phyloP scores from a whole-genome alignment of 2,113 vertebrate species.

The Circaetus cinerascens region DNA sequence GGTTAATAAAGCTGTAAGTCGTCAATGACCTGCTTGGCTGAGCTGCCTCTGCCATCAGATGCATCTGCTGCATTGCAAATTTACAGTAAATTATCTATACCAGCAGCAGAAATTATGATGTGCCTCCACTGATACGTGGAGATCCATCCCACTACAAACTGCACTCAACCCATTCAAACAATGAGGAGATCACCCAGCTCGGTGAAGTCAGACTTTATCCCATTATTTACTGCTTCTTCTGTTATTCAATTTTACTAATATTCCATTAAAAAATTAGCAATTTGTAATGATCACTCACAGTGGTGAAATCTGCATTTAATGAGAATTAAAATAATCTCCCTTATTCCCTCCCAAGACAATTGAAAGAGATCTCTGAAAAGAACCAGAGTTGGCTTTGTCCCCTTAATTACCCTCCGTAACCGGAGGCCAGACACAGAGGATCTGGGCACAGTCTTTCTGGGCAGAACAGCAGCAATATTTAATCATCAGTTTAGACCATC shows the following conservation, averaged over 20 bases:
- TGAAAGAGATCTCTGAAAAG: background rate
- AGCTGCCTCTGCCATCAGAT: background rate
- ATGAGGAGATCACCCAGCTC: background rate
- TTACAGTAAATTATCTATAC: background rate
- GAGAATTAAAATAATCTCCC: background rate
- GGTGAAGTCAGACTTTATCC: background rate
- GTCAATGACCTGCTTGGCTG: background rate
- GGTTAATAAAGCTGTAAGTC: background rate
- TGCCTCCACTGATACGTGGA: background rate
- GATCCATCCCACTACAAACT: background rate
- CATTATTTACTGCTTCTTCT: background rate
- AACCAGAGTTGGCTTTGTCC: conserved; percentile 3
- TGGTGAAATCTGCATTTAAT: background rate
- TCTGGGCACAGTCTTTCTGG: conserved; percentile 11
- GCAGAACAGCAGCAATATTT: conserved; percentile 52
- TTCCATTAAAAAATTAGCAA: background rate
- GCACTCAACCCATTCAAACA: background rate
- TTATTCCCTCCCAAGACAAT: background rate
- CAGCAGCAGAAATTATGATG: background rate
- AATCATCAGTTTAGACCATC: conserved; percentile 69
- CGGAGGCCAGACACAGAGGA: conserved; percentile 3
- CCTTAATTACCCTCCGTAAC: conserved; percentile 30
- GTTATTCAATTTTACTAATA: background rate
- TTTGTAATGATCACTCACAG: background rate
- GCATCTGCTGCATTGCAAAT: background rate